Conservation (phyloP, 2,113 vertebrate species). For the Aspiorhynchus laticeps region DNA sequence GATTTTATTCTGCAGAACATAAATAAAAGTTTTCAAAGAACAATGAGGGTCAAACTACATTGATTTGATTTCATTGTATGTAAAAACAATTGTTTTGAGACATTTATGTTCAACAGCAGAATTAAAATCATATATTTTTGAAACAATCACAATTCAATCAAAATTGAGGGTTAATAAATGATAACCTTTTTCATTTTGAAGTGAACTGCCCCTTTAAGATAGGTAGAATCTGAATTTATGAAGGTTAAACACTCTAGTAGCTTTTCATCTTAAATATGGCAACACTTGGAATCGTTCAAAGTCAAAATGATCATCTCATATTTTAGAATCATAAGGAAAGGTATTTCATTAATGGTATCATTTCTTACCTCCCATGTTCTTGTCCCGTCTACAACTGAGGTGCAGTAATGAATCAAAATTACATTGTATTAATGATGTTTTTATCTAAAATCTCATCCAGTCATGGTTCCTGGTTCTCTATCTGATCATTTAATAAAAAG, state of each 20-base stretch:
- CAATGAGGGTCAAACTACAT: not conserved
- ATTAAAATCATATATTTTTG: not conserved
- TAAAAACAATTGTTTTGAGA: too few relatives aligned
- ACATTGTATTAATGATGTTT: not conserved
- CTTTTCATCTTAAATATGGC: not conserved
- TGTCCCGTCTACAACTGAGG: not conserved
- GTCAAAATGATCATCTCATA: not conserved
- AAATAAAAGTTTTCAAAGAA: too few relatives aligned
- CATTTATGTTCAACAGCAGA: not conserved
- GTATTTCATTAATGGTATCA: not conserved
- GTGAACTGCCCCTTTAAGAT: not conserved
- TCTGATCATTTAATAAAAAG: not conserved
- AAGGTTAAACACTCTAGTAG: not conserved
- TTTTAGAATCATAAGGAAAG: not conserved
- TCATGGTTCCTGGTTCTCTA: not conserved
- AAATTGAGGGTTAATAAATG: not conserved
- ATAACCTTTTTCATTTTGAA: too few relatives aligned
- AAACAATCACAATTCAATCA: not conserved
- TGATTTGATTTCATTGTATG: not conserved
- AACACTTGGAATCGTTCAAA: not conserved
- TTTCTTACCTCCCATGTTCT: constrained; percentile 21
- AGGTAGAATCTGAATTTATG: not conserved
- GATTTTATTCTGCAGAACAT: too few relatives aligned
- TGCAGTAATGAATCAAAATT: too few relatives aligned
- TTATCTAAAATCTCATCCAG: not conserved